Evolutionary conservation across 2,888 invertebrate genomes (phyloP).

Genomic region (Heliconius hortense): DNA sequence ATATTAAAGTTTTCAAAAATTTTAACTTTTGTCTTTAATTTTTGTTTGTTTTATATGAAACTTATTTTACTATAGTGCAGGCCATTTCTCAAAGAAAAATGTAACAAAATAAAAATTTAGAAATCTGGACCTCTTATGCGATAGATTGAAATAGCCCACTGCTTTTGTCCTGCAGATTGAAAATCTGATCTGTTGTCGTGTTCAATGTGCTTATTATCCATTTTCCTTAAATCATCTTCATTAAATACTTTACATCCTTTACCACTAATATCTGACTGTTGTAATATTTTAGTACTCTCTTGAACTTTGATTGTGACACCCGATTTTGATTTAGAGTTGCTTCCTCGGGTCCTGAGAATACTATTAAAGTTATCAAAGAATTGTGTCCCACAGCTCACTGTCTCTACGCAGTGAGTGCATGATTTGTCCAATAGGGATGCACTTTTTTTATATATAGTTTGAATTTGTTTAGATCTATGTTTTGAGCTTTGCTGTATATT

Average conservation of each 20-base stretch:
- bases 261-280: background rate
- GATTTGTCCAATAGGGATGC: slow-evolving; percentile 55
- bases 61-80: background rate
- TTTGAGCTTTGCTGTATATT: slow-evolving; percentile 42
- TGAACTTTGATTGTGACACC: slow-evolving; percentile 24
- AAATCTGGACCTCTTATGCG: slow-evolving; percentile 67
- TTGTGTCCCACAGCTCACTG: slow-evolving; percentile 43
- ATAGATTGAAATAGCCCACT: slow-evolving; percentile 63
- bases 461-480: slow-evolving; percentile 51
- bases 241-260: slow-evolving; percentile 2
- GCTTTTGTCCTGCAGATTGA: slow-evolving; percentile 48
- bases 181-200: slow-evolving; percentile 11
- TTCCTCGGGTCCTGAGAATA: slow-evolving; percentile 27
- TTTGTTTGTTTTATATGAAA: slow-evolving; percentile 6
- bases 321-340: slow-evolving; percentile 25
- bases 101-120: slow-evolving; percentile 43
- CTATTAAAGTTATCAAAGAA: slow-evolving; percentile 37
- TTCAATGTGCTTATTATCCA: slow-evolving; percentile 10
- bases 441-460: slow-evolving; percentile 47
- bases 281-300: slow-evolving; percentile 10
- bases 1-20: slow-evolving; percentile 62
- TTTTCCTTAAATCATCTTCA: slow-evolving; percentile 14
- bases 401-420: slow-evolving; percentile 45
- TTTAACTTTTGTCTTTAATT: slow-evolving; percentile 47
- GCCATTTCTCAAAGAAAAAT: background rate